Conservation (phyloP, 2,888 invertebrate species). For the Eudasyphora cyanicolor region DNA sequence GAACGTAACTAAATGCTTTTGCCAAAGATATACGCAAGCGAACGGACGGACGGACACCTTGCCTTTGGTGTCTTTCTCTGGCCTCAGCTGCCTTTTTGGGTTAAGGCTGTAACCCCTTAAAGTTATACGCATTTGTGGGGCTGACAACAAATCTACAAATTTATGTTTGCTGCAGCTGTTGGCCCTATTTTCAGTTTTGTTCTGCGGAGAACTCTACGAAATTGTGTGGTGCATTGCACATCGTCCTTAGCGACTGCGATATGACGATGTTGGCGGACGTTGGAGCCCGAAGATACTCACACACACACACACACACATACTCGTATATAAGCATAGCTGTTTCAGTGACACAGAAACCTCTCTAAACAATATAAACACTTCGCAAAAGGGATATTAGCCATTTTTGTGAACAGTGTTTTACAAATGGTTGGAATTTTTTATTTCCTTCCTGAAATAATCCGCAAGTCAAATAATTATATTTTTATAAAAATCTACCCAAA, state of each 20-base stretch:
- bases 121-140: slow-evolving; percentile 60
- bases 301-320: too few species aligned
- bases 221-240: slow-evolving; percentile 50
- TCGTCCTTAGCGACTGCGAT: slow-evolving; percentile 14
- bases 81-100: slow-evolving; percentile 42
- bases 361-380: slow-evolving; percentile 38
- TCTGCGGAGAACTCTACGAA: background rate
- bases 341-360: slow-evolving; percentile 52
- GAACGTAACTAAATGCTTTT: slow-evolving; percentile 37
- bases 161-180: slow-evolving; percentile 39
- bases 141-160: slow-evolving; percentile 46
- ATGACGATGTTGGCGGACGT: slow-evolving; percentile 17
- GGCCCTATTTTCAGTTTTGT: slow-evolving; percentile 2
- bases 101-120: slow-evolving; percentile 63
- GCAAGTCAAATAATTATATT: too few species aligned
- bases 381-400: background rate
- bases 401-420: background rate
- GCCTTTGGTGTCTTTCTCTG: slow-evolving; percentile 1
- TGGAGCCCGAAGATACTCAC: slow-evolving; percentile 8
- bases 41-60: background rate
- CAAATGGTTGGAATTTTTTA: too few species aligned
- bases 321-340: too few species aligned
- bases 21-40: background rate
- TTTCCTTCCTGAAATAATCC: too few species aligned
- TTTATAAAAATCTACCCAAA: too few species aligned